A percentile compares a stretch with the other conserved stretches of the same genome.
Evolutionary conservation across 2,797 vertebrate species (phyloP).

Genomic region (Syndactyla subalaris): DNA sequence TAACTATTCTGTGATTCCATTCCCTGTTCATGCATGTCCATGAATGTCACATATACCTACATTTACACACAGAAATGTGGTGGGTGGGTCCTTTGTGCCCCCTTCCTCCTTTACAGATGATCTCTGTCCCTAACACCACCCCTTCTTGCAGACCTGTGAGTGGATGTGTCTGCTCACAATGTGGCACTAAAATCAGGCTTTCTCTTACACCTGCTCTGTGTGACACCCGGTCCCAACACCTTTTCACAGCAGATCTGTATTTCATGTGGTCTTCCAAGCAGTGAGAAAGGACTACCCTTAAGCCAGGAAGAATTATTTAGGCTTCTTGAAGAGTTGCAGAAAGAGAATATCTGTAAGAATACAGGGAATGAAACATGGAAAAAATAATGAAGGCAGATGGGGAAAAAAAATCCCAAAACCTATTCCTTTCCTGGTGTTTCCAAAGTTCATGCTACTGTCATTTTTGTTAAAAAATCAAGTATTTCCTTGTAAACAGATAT

Average conservation of each 20-base stretch:
- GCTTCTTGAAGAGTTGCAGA: background rate
- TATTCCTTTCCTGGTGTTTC: background rate
- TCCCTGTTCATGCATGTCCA: background rate
- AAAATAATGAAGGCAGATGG: background rate
- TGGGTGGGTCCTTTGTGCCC: background rate
- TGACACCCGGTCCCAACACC: background rate
- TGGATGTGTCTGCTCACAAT: background rate
- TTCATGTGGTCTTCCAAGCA: background rate
- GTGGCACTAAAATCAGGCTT: background rate
- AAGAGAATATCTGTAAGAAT: background rate
- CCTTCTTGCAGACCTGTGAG: background rate
- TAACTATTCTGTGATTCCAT: background rate
- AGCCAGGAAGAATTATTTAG: accelerated
- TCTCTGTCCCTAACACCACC: background rate
- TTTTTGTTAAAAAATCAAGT: background rate
- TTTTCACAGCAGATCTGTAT: background rate
- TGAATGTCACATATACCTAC: too few relatives aligned
- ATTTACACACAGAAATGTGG: background rate
- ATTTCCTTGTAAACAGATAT: background rate
- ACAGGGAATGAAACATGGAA: background rate
- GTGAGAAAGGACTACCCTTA: background rate
- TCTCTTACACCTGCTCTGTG: background rate
- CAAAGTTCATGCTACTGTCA: background rate
- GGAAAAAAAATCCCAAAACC: too few relatives aligned
- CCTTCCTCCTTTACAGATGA: background rate